Evolutionary conservation across 2,888 invertebrate species (phyloP).

Genomic region (Cybosia mesomella): DNA sequence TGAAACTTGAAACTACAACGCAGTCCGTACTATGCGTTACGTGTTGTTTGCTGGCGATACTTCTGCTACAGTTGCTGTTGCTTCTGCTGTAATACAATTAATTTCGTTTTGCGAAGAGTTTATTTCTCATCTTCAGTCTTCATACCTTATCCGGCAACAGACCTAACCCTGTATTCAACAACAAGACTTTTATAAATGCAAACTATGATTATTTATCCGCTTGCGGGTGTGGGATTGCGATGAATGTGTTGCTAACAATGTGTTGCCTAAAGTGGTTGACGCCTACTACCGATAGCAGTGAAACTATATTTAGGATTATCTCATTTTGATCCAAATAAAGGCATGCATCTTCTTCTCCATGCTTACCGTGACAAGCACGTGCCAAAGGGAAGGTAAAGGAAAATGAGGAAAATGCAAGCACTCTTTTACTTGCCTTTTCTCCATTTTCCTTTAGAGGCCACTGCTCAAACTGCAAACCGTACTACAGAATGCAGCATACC

Average conservation of each 20-base stretch:
- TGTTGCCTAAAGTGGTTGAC: slow-evolving; percentile 1
- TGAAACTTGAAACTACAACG: background rate
- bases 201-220: slow-evolving; percentile 11
- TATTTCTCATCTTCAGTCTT: background rate
- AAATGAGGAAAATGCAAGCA: background rate
- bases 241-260: background rate
- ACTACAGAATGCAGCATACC: background rate
- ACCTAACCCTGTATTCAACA: background rate
- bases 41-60: background rate
- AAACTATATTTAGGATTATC: background rate
- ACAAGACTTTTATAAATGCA: slow-evolving; percentile 15
- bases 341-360: background rate
- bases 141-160: background rate
- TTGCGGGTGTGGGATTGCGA: background rate
- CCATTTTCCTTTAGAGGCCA: too few species aligned
- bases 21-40: background rate
- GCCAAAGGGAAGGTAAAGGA: background rate
- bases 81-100: background rate
- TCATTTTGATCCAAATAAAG: background rate
- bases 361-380: too few species aligned
- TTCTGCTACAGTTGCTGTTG: background rate
- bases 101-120: background rate
- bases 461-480: background rate
- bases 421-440: background rate
- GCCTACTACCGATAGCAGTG: background rate